These are phyloP conservation scores for Phalangium opilio DNA, from an alignment of 2,888 invertebrate genomes.

Conservation along the genomic window DNA sequence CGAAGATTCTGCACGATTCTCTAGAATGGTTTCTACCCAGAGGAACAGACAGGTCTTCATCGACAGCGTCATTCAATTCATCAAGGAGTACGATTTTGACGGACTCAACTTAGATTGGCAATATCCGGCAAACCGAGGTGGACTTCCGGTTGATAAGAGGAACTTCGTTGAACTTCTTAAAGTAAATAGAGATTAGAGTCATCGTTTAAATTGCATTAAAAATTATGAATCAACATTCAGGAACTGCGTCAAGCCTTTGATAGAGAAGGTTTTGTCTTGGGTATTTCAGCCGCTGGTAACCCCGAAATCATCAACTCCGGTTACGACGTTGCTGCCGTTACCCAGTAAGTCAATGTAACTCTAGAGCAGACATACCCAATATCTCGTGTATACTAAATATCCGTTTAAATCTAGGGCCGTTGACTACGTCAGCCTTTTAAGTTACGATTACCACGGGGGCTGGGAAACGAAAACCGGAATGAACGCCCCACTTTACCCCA, in stretches of 20 bases:
- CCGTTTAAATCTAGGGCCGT: no score
- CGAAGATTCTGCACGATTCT: slow-evolving; percentile 18
- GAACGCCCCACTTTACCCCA: slow-evolving; percentile 46
- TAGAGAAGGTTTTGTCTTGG: slow-evolving; percentile 13
- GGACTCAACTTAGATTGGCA: slow-evolving; percentile 20
- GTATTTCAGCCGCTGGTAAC: slow-evolving; percentile 18
- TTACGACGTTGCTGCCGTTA: slow-evolving; percentile 35
- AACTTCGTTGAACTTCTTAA: slow-evolving; percentile 60
- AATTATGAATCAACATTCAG: no score
- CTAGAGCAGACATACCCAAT: no score
- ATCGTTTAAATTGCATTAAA: no score
- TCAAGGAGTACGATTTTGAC: slow-evolving; percentile 16
- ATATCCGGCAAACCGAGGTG: slow-evolving; percentile 56
- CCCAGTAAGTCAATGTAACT: slow-evolving; percentile 35
- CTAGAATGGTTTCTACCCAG: slow-evolving; percentile 14
- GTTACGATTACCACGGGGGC: slow-evolving; percentile 74
- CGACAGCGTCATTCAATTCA: slow-evolving; percentile 15
- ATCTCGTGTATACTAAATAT: no score
- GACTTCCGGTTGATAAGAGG: slow-evolving; percentile 53
- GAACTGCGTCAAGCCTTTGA: slow-evolving; percentile 16
- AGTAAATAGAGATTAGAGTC: slow-evolving; percentile 20
- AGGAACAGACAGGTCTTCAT: slow-evolving; percentile 15
- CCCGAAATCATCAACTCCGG: slow-evolving; percentile 15
- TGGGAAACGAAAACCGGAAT: slow-evolving; percentile 61
- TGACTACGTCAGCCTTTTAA: slow-evolving; percentile 71